Evolutionary conservation across 2,888 invertebrate genomes (phyloP).

Genomic region (Aelia acuminata): DNA sequence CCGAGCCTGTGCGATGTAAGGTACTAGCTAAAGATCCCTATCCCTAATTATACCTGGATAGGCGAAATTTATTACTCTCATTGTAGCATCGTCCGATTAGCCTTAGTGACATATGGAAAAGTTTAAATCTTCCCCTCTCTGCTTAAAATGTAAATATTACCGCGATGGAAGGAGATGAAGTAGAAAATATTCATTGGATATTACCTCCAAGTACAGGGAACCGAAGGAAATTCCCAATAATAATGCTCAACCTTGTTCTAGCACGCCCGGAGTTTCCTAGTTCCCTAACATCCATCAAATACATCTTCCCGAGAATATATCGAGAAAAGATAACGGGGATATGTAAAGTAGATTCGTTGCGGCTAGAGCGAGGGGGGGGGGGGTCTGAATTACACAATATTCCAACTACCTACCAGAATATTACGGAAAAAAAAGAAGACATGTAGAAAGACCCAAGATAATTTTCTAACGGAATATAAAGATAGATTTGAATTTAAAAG

Average conservation of each 20-base stretch:
- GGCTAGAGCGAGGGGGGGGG: neutral
- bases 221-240: neutral
- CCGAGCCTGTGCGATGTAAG: no score
- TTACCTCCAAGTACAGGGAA: neutral
- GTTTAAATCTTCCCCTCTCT: no score
- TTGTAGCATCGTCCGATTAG: no score
- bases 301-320: neutral
- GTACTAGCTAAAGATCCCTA: no score
- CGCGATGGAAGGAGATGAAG: neutral
- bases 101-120: no score
- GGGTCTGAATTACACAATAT: neutral
- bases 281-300: neutral
- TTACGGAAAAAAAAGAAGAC: no score
- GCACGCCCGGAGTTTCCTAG: neutral
- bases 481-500: no score
- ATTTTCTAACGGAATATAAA: no score
- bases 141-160: neutral
- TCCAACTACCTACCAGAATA: neutral
- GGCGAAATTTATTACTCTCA: no score
- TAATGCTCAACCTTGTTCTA: neutral
- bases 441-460: no score
- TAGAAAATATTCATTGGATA: slow-evolving; percentile 1
- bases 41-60: no score
- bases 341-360: neutral
- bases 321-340: neutral